phyloP scores from a whole-genome alignment of 2,888 invertebrate species.

The Dendrolimus houi region DNA sequence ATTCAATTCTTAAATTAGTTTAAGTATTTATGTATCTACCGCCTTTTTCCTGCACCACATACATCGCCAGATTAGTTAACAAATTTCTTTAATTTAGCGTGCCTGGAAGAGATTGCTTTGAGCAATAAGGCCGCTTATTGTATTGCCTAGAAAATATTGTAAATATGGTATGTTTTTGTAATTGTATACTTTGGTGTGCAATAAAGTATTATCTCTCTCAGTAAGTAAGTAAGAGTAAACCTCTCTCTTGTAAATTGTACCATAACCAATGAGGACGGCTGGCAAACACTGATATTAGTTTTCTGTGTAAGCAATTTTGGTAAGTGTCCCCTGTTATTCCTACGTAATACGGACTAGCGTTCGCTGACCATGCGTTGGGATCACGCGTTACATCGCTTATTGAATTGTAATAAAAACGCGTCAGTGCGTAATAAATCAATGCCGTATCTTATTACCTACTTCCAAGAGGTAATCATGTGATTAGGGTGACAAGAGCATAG shows the following conservation, averaged over 20 bases:
- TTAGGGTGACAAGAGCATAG: background rate
- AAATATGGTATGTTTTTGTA: too few species aligned
- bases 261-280: conserved; percentile 46
- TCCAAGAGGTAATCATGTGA: background rate
- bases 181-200: too few species aligned
- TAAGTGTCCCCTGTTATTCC: conserved; percentile 69
- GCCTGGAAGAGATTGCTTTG: too few species aligned
- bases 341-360: conserved; percentile 44
- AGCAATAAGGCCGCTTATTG: too few species aligned
- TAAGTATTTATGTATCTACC: too few species aligned
- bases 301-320: conserved; percentile 73
- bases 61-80: too few species aligned
- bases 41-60: too few species aligned
- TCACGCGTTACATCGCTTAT: conserved; percentile 48
- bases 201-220: too few species aligned
- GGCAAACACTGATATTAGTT: conserved; percentile 74
- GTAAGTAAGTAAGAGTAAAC: too few species aligned
- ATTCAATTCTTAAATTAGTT: too few species aligned
- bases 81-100: too few species aligned
- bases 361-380: conserved; percentile 34
- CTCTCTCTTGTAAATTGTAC: conserved; percentile 18
- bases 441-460: background rate
- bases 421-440: conserved; percentile 8
- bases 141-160: too few species aligned
- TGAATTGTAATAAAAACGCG: conserved; percentile 50